Conservation (phyloP, 2,113 vertebrate genomes). For the Pseudorhombus dupliciocellatus region DNA sequence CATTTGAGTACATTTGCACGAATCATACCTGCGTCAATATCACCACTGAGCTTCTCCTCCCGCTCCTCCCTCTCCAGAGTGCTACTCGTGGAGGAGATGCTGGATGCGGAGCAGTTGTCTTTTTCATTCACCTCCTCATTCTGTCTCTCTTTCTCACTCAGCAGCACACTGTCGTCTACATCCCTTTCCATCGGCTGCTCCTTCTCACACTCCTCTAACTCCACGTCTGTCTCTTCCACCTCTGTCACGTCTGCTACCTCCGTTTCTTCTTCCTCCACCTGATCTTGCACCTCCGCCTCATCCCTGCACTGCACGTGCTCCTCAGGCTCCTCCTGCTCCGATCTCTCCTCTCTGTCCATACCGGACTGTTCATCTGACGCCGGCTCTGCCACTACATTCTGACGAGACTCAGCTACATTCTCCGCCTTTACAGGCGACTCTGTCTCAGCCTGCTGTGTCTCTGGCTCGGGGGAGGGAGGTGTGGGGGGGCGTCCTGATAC, state of each 20-base stretch:
- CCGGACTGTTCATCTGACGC: constrained; percentile 29
- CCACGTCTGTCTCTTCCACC: constrained; percentile 22
- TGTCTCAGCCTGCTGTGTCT: constrained; percentile 46
- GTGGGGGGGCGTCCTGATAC: constrained; percentile 46
- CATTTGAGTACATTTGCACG: too few species aligned
- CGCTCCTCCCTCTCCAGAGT: constrained; percentile 97
- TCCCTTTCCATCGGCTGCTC: constrained; percentile 83
- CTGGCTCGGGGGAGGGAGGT: constrained; percentile 45
- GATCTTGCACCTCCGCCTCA: constrained; percentile 48
- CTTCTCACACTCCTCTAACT: constrained; percentile 79
- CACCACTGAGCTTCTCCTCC: constrained; percentile 87
- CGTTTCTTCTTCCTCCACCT: constrained; percentile 53
- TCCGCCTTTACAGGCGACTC: constrained; percentile 23
- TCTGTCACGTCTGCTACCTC: constrained; percentile 45
- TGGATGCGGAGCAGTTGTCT: constrained; percentile 98
- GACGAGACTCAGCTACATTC: constrained; percentile 41
- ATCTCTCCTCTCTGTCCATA: constrained; percentile 25
- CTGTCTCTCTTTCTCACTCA: constrained; percentile 97
- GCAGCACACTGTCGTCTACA: constrained; percentile 84
- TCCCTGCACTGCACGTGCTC: constrained; percentile 24
- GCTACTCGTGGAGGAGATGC: constrained; percentile 97
- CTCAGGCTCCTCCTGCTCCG: constrained; percentile 37
- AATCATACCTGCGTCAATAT: constrained; percentile 86
- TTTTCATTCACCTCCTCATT: constrained; percentile 98
- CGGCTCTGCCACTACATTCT: constrained; percentile 27